A percentile compares a stretch with the other conserved stretches of the same genome.
Conservation (phyloP, 2,797 vertebrate species). For the Macropodus opercularis region DNA sequence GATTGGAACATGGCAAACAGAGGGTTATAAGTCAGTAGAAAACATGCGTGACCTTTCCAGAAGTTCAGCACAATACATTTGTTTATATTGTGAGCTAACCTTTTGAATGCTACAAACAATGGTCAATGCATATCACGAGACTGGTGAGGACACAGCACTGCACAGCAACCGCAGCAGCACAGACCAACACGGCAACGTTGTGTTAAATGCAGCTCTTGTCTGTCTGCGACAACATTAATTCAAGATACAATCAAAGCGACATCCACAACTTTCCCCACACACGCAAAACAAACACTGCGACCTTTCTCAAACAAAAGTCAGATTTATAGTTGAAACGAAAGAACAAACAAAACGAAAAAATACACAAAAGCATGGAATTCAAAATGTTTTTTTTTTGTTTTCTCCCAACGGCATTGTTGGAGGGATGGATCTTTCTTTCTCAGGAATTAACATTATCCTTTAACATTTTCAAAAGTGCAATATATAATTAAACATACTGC, state of each 20-base stretch:
- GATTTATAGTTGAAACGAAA: slow-evolving; percentile 36
- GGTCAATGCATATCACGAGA: slow-evolving; percentile 41
- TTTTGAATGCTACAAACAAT: slow-evolving; percentile 46
- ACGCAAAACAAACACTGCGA: slow-evolving; percentile 42
- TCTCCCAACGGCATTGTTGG: slow-evolving; percentile 20
- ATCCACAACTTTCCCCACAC: slow-evolving; percentile 6
- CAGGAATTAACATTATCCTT: slow-evolving; percentile 62
- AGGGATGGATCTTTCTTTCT: slow-evolving; percentile 48
- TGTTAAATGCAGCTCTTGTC: slow-evolving; percentile 23
- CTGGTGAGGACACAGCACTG: slow-evolving; percentile 10
- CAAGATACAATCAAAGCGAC: slow-evolving; percentile 26
- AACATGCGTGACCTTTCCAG: slow-evolving; percentile 53
- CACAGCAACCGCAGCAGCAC: background rate
- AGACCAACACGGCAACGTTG: background rate
- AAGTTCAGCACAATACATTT: slow-evolving; percentile 36
- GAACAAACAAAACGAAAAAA: background rate
- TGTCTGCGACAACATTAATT: slow-evolving; percentile 22
- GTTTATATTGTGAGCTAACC: slow-evolving; percentile 52
- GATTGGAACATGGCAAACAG: slow-evolving; percentile 32
- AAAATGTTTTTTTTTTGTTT: slow-evolving; percentile 29
- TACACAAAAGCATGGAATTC: slow-evolving; percentile 4
- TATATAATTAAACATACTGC: slow-evolving; percentile 62
- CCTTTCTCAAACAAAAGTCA: slow-evolving; percentile 53
- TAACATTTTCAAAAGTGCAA: slow-evolving; percentile 63
- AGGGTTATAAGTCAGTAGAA: slow-evolving; percentile 28